Evolutionary conservation across 2,113 vertebrate species (phyloP).

Genomic region (Stigmatopora nigra): DNA sequence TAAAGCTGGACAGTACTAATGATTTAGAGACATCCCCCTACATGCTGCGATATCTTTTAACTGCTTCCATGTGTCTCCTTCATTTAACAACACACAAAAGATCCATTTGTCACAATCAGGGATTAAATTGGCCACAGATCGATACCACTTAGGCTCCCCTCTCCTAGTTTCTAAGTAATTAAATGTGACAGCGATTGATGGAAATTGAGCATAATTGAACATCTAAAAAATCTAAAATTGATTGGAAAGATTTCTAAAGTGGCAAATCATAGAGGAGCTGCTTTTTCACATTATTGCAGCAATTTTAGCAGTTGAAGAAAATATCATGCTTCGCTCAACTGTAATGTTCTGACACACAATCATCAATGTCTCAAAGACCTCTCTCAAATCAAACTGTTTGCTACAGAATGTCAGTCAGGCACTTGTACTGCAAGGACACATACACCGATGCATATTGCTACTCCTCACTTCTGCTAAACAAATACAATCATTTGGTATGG

Average conservation of each 20-base stretch:
- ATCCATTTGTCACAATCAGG: slow-evolving; percentile 46
- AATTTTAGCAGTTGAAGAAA: slow-evolving; percentile 26
- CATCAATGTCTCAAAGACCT: slow-evolving; percentile 22
- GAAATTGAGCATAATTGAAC: slow-evolving; percentile 15
- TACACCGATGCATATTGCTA: slow-evolving; percentile 15
- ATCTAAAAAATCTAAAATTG: neutral
- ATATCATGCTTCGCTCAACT: slow-evolving; percentile 41
- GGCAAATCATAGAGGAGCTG: slow-evolving; percentile 34
- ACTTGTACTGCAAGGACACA: slow-evolving; percentile 31
- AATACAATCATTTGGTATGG: slow-evolving; percentile 22
- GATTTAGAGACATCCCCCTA: slow-evolving; percentile 44
- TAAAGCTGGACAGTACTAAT: slow-evolving; percentile 46
- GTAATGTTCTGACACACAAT: slow-evolving; percentile 39
- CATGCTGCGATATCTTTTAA: slow-evolving; percentile 44
- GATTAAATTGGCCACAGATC: slow-evolving; percentile 48
- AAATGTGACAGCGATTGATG: slow-evolving; percentile 48
- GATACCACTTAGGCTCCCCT: slow-evolving; percentile 53
- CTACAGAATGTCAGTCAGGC: slow-evolving; percentile 54
- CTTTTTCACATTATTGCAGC: slow-evolving; percentile 27
- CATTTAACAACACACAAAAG: slow-evolving; percentile 29
- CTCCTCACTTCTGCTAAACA: slow-evolving; percentile 20
- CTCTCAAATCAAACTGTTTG: slow-evolving; percentile 32
- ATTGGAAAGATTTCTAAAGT: slow-evolving; percentile 10
- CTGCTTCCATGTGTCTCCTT: slow-evolving; percentile 44
- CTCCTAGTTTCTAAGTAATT: slow-evolving; percentile 29